These are phyloP conservation scores for Drosophila affinis DNA, from an alignment of 2,888 invertebrate species.

Conservation along the genomic window DNA sequence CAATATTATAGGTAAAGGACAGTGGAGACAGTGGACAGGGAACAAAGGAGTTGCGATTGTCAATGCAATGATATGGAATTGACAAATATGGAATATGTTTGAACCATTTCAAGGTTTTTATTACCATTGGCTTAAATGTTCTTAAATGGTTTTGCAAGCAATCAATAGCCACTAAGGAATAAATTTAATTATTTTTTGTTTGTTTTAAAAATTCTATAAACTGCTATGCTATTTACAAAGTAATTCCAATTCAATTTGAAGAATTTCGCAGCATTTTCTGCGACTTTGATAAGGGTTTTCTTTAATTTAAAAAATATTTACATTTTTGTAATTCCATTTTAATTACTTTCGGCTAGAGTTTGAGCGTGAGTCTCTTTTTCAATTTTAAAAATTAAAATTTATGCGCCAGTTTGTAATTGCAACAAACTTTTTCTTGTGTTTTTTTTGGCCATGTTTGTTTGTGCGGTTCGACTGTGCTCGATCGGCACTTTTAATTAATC, in stretches of 20 bases:
- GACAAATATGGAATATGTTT: not conserved
- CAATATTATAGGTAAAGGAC: not conserved
- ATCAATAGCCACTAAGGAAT: not conserved
- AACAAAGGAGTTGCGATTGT: not conserved
- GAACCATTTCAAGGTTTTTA: not conserved
- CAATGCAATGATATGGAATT: not conserved
- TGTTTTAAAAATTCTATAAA: no score
- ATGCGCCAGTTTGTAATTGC: constrained; percentile 48
- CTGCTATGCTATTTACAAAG: no score
- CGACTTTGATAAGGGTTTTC: not conserved
- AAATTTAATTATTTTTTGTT: no score
- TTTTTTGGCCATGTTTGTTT: constrained; percentile 1
- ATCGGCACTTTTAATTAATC: constrained; percentile 69
- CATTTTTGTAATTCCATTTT: not conserved
- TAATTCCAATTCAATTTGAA: not conserved
- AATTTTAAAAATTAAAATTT: constrained; percentile 37
- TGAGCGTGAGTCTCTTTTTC: not conserved
- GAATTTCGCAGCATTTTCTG: no score
- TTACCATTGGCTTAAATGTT: no score
- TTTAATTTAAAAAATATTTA: not conserved
- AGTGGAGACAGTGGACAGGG: not conserved
- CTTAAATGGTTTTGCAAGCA: no score
- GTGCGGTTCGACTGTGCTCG: constrained; percentile 17
- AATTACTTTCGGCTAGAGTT: not conserved
- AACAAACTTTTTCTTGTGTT: constrained; percentile 24